Conservation (phyloP, 2,113 vertebrate genomes). For the Peucedramus taeniatus region DNA sequence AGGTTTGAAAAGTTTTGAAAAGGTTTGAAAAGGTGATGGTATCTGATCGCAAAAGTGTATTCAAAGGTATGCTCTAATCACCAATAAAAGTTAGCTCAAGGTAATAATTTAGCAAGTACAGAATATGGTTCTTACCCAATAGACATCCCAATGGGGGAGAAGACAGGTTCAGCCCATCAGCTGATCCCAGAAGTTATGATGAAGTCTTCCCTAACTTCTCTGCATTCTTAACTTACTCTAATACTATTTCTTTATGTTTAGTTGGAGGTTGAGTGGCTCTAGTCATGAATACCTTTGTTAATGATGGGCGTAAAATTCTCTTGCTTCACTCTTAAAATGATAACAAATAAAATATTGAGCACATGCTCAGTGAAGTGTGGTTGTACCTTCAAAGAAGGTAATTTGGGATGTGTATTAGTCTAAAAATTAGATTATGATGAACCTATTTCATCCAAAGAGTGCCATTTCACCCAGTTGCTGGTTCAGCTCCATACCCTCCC, state of each 20-base stretch:
- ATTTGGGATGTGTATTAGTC: background rate
- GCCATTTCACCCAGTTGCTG: background rate
- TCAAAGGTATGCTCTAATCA: background rate
- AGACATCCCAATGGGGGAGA: background rate
- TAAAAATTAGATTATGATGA: background rate
- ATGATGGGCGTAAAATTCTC: background rate
- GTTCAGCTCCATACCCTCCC: background rate
- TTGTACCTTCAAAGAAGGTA: background rate
- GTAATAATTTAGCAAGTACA: background rate
- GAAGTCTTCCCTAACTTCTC: background rate
- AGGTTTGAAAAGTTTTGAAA: background rate
- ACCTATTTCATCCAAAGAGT: background rate
- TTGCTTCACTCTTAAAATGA: fast-evolving
- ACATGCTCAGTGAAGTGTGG: background rate
- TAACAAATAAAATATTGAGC: background rate
- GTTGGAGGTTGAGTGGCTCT: background rate
- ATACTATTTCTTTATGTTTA: background rate
- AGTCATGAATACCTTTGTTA: background rate
- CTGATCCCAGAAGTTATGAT: background rate
- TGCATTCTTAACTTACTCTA: background rate
- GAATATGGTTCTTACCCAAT: background rate
- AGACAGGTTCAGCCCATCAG: background rate
- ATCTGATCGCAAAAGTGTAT: background rate
- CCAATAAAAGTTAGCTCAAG: background rate
- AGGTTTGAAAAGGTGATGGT: background rate